Base-by-base conservation (phyloP, 2,113 vertebrate genomes). In the Pteruthius melanotis region DNA sequence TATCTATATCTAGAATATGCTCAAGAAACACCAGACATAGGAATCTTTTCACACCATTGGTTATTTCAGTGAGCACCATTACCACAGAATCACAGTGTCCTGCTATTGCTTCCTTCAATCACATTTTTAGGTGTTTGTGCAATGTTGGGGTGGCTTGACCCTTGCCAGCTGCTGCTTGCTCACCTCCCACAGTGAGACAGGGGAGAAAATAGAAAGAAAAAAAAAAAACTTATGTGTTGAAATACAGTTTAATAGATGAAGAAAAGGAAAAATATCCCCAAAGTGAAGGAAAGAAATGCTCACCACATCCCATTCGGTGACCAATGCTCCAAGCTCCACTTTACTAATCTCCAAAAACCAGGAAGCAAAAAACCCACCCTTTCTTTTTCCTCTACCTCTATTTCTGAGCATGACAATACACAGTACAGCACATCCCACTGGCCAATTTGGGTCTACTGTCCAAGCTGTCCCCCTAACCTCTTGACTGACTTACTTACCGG, bases 361-460 rank as follows among this genome's bases (percentile, higher is more conserved):
- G 40, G 56, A 53, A 81, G 31, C 10, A 63, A 68, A 74, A 26
- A 27, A 0, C 0, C 1, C 21, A 23, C 11, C 9, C 18, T 26
- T 65, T 50, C 49, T 72, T 78, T 28, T 33, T 82, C 27, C 23
- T 47, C n/a, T 53, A 18, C 10, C 13, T 71, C 7, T 24, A 45
- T 35, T 87, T 40, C 40, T 78, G 39, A 59, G 17, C 18, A 30
- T 33, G 56, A 57, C 42, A 64, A 49, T 27, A 72, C 28, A 56
- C 2, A n/a, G 27, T 17, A 76, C 10, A 15, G 37, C 14, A 47
- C 13, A 79, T 7, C 40, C 4, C 27, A 42, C 8, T 24, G 16
- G 30, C 10, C 23, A 53, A 0, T 26, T 61, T 3, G 5, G 15
- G 26, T 39, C 4, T 2, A 12, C 11, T 40, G 19, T 42, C 28